These are phyloP conservation scores for Perca fluviatilis DNA, from an alignment of 2,113 vertebrate species.

Conservation along the genomic window DNA sequence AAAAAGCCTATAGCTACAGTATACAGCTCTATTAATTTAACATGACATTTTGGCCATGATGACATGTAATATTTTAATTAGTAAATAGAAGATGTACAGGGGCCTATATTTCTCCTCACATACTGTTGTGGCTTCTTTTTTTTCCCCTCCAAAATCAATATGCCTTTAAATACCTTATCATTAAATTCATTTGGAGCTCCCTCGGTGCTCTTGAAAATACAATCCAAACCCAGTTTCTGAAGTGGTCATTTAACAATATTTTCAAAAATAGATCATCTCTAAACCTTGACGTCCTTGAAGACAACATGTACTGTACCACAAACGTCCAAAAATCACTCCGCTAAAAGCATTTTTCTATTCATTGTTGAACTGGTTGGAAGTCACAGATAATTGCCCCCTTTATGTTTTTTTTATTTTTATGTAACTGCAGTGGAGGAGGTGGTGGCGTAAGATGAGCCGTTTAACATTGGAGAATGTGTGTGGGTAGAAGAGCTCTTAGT, in stretches of 20 bases:
- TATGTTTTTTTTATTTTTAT: constrained; percentile 47
- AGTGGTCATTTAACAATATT: neutral
- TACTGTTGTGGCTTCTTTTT: neutral
- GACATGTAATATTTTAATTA: neutral
- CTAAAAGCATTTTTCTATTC: constrained; percentile 21
- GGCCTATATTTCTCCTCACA: neutral
- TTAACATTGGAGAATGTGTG: constrained; percentile 42
- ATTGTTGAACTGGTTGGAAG: constrained; percentile 29
- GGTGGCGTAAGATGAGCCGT: constrained; percentile 39
- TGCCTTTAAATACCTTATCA: neutral
- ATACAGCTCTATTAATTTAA: neutral
- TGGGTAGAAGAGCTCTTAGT: constrained; percentile 42
- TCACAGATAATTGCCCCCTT: constrained; percentile 55
- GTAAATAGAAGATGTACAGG: neutral
- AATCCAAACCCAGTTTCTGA: neutral
- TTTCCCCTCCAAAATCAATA: neutral
- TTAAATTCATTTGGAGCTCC: neutral
- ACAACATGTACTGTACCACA: neutral
- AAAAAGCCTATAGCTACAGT: no score
- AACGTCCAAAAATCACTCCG: neutral
- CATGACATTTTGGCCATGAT: neutral
- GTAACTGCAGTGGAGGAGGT: constrained; percentile 62
- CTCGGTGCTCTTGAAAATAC: neutral
- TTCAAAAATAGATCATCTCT: neutral
- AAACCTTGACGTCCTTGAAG: neutral